Evolutionary conservation across 2,888 invertebrate species (phyloP).

Genomic region (Rosalia funebris): DNA sequence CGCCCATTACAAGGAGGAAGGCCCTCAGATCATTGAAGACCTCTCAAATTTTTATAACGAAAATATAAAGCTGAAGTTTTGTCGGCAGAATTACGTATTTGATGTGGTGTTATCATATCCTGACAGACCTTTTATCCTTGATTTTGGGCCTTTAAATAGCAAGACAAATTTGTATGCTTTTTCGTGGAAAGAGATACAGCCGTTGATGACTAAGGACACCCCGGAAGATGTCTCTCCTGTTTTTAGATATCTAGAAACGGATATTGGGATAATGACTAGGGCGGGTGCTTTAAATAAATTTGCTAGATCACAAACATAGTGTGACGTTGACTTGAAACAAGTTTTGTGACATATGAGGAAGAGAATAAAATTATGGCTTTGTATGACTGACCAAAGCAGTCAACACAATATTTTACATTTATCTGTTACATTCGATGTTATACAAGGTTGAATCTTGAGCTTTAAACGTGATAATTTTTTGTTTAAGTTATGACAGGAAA

Average conservation of each 20-base stretch:
- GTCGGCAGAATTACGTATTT: conserved; percentile 54
- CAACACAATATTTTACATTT: too few species aligned
- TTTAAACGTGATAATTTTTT: too few species aligned
- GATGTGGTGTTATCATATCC: conserved; percentile 58
- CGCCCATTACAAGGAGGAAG: conserved; percentile 58
- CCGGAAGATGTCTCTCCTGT: conserved; percentile 56
- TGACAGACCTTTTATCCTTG: conserved; percentile 53
- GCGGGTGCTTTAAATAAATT: conserved; percentile 48
- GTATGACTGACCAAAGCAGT: too few species aligned
- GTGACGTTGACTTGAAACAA: too few species aligned
- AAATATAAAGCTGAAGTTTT: conserved; percentile 53
- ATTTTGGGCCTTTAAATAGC: conserved; percentile 58
- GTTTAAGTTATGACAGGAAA: too few species aligned
- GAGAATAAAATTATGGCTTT: too few species aligned
- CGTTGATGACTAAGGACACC: conserved; percentile 54
- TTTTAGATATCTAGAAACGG: conserved; percentile 59
- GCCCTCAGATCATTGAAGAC: conserved; percentile 54
- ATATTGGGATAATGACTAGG: conserved; percentile 58
- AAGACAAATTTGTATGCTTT: conserved; percentile 60
- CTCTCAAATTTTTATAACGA: conserved; percentile 54
- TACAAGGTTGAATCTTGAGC: too few species aligned
- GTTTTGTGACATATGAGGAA: too few species aligned
- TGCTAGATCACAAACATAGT: conserved; percentile 20
- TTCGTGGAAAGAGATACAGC: conserved; percentile 59
- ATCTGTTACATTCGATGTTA: too few species aligned